These are phyloP conservation scores for Hylia prasina DNA, from an alignment of 2,113 vertebrate species.

Conservation along the genomic window DNA sequence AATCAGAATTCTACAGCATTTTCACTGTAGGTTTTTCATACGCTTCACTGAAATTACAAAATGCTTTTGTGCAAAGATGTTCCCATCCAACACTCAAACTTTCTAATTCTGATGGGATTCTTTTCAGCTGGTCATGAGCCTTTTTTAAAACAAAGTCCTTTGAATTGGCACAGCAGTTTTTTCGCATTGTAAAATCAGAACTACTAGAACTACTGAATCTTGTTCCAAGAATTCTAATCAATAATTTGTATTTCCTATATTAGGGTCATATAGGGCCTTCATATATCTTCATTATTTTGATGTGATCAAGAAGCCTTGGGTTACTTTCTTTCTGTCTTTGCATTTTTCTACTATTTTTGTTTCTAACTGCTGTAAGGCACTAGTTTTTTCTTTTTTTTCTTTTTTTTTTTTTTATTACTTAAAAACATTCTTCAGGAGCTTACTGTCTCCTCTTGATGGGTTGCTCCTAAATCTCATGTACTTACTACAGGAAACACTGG, in stretches of 20 bases:
- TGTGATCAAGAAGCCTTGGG: background rate
- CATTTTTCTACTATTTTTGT: background rate
- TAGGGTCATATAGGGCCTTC: background rate
- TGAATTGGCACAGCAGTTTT: background rate
- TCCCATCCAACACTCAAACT: background rate
- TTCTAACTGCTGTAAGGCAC: background rate
- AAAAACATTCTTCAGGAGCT: background rate
- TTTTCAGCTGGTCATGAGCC: background rate
- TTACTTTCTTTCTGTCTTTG: background rate
- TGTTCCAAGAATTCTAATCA: background rate
- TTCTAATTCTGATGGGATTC: background rate
- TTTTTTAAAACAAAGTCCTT: background rate
- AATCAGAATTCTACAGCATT: background rate
- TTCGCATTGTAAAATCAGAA: background rate
- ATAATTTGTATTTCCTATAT: background rate
- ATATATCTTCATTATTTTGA: background rate
- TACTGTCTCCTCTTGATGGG: background rate
- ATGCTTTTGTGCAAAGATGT: background rate
- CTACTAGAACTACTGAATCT: background rate
- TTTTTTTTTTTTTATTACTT: background rate
- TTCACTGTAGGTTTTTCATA: background rate
- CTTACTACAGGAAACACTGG: slow-evolving; percentile 77
- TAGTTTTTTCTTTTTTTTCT: too few relatives aligned
- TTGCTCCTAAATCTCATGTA: slow-evolving; percentile 44
- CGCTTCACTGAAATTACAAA: background rate